A percentile compares a stretch with the other conserved stretches of the same genome.
phyloP scores from a whole-genome alignment of 2,888 invertebrate species.

The Mimachlamys varia region DNA sequence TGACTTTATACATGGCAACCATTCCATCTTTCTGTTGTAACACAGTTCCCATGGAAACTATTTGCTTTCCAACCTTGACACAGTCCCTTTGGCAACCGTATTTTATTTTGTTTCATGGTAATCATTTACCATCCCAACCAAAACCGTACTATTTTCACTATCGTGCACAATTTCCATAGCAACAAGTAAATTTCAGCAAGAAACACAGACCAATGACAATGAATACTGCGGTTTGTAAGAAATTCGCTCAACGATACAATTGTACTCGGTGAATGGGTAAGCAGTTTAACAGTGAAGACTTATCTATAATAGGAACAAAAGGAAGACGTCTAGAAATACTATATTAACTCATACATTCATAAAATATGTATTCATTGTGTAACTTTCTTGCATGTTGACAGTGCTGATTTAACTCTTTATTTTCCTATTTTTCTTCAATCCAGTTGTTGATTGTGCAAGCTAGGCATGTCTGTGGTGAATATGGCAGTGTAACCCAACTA shows the following conservation, averaged over 20 bases:
- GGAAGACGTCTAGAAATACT: too few relatives aligned
- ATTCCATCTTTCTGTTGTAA: neutral
- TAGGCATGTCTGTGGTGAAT: neutral
- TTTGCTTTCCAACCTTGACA: neutral
- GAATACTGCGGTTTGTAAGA: too few relatives aligned
- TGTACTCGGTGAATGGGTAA: too few relatives aligned
- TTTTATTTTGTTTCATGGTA: neutral
- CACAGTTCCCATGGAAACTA: neutral
- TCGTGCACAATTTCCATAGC: neutral
- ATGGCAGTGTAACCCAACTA: neutral
- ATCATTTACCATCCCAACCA: neutral
- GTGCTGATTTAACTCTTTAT: neutral
- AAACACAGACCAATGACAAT: too few relatives aligned
- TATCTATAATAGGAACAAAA: too few relatives aligned
- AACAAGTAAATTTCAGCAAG: neutral
- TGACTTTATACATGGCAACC: neutral
- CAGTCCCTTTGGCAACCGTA: too few relatives aligned
- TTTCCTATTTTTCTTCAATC: neutral
- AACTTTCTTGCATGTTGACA: constrained; percentile 18
- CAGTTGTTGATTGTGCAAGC: neutral
- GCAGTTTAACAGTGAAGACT: too few relatives aligned
- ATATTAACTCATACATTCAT: neutral
- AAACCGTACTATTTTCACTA: neutral
- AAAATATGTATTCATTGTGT: neutral
- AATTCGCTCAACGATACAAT: too few relatives aligned